phyloP scores from a whole-genome alignment of 2,797 vertebrate species.

The Chaunax sp. region DNA sequence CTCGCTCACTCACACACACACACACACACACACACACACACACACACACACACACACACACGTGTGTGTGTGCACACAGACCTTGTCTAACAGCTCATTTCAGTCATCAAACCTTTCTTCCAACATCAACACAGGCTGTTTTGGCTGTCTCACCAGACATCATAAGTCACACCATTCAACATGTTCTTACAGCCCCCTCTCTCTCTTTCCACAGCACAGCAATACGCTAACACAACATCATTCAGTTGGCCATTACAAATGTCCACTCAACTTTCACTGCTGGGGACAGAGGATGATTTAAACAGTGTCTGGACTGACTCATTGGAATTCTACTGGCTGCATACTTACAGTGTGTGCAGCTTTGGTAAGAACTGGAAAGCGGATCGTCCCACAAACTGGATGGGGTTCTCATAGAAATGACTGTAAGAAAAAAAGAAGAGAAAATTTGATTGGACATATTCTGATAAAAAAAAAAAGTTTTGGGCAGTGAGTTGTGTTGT shows the following conservation, averaged over 20 bases:
- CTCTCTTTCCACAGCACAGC: constrained; percentile 68
- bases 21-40: constrained; percentile 11
- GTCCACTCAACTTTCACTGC: constrained; percentile 73
- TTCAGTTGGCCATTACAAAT: constrained; percentile 78
- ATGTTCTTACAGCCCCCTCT: constrained; percentile 77
- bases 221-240: constrained; percentile 77
- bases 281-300: constrained; percentile 73
- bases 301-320: constrained; percentile 72
- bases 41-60: constrained; percentile 18
- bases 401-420: constrained; percentile 96
- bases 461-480: constrained; percentile 13
- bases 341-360: constrained; percentile 95
- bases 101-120: constrained; percentile 71
- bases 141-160: constrained; percentile 76
- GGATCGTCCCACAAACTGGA: constrained; percentile 95
- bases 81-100: constrained; percentile 79
- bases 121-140: constrained; percentile 80
- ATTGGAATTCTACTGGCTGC: constrained; percentile 64
- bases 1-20: neutral
- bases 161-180: constrained; percentile 81
- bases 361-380: constrained; percentile 95
- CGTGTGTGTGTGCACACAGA: constrained; percentile 28
- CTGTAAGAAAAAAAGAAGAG: constrained; percentile 71
- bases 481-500: constrained; percentile 5
- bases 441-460: constrained; percentile 1